These are phyloP conservation scores for Moxostoma hubbsi DNA, from an alignment of 2,797 vertebrate species.

Conservation along the genomic window DNA sequence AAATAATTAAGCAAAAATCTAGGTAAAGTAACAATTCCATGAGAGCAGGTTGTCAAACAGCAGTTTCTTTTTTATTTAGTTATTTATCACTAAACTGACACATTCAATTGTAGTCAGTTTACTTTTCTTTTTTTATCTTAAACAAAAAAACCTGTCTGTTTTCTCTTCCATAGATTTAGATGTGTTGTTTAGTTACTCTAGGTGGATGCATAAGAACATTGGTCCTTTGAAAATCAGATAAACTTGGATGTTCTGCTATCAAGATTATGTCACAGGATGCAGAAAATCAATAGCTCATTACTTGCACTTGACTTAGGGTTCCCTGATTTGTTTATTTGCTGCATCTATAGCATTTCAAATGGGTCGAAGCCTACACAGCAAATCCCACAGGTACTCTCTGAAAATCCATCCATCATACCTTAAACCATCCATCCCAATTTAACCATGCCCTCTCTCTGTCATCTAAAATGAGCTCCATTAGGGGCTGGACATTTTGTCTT, in stretches of 20 bases:
- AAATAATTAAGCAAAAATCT: no score
- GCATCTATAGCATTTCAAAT: slow-evolving; percentile 31
- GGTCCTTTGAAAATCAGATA: not conserved
- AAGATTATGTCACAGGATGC: slow-evolving; percentile 29
- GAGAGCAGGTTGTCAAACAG: no score
- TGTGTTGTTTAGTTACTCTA: slow-evolving; percentile 4
- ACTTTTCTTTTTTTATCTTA: no score
- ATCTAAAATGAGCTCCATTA: slow-evolving; percentile 20
- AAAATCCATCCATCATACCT: slow-evolving; percentile 13
- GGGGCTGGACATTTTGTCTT: not conserved
- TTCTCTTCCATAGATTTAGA: not conserved
- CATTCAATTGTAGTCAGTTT: no score
- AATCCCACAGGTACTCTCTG: slow-evolving; percentile 16
- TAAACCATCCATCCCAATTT: not conserved
- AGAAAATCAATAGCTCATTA: slow-evolving; percentile 63
- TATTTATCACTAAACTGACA: no score
- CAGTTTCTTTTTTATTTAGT: no score
- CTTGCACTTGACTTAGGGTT: slow-evolving; percentile 37
- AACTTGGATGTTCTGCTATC: slow-evolving; percentile 8
- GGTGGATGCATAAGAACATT: slow-evolving; percentile 4
- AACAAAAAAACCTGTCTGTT: no score
- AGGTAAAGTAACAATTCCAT: no score
- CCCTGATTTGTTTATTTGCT: slow-evolving; percentile 44
- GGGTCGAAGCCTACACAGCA: slow-evolving; percentile 24
- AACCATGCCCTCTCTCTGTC: not conserved